Conservation (phyloP, 2,113 vertebrate genomes). For the Triplophysa tibetana region DNA sequence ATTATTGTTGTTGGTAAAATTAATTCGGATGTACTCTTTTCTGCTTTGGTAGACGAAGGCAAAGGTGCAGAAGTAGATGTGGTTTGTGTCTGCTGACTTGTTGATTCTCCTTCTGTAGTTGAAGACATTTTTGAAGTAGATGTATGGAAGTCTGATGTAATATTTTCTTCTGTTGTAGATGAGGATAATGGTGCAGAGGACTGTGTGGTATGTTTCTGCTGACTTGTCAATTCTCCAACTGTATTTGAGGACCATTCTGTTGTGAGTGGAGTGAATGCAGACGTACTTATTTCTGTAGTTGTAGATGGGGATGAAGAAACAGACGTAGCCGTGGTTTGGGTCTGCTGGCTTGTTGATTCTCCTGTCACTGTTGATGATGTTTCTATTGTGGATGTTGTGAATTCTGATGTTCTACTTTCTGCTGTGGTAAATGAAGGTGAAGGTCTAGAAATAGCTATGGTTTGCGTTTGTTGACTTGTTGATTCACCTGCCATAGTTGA, state of each 20-base stretch:
- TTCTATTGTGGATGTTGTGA: not conserved
- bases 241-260: not conserved
- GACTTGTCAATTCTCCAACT: not conserved
- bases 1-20: not conserved
- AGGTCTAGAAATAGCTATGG: not conserved
- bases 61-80: not conserved
- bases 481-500: not conserved
- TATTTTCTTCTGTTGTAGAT: not conserved
- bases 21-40: not conserved
- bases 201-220: not conserved
- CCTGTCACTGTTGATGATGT: not conserved
- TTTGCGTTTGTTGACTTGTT: not conserved
- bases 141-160: not conserved
- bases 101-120: not conserved
- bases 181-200: not conserved
- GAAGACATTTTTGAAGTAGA: not conserved
- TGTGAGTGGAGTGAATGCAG: not conserved
- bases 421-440: not conserved
- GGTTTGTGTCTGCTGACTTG: not conserved
- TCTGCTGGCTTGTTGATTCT: not conserved
- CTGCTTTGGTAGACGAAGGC: not conserved
- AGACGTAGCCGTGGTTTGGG: not conserved
- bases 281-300: not conserved
- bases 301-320: not conserved
- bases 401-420: not conserved